Conservation (phyloP, 1,140 invertebrate genomes). For the Bombus huntii region DNA sequence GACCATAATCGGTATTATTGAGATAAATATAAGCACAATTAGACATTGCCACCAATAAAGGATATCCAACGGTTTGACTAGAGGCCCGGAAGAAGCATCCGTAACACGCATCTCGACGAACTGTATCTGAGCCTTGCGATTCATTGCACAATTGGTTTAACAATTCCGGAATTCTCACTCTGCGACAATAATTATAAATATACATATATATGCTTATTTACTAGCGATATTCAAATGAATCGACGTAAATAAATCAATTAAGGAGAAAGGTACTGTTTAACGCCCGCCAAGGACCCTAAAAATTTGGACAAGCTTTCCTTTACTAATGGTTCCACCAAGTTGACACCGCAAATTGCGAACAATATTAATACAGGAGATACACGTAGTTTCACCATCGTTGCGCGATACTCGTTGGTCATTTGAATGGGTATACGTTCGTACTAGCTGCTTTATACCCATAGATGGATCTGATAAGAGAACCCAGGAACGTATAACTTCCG, state of each 20-base stretch:
- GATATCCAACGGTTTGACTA: constrained; percentile 66
- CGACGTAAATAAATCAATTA: background rate
- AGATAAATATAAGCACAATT: constrained; percentile 72
- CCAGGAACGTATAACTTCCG: constrained; percentile 22
- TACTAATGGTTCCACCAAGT: constrained; percentile 48
- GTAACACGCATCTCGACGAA: constrained; percentile 74
- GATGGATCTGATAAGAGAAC: constrained; percentile 50
- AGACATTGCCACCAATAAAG: constrained; percentile 70
- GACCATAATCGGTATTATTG: constrained; percentile 70
- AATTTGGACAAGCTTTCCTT: constrained; percentile 65
- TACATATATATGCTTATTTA: background rate
- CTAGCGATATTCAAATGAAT: background rate
- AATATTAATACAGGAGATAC: constrained; percentile 30
- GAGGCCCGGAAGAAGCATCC: constrained; percentile 75
- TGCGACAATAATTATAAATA: constrained; percentile 43
- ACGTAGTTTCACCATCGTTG: constrained; percentile 56
- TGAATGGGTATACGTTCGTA: constrained; percentile 9
- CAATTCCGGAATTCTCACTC: constrained; percentile 70
- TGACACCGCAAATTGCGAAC: constrained; percentile 31
- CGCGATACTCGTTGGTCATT: constrained; percentile 30
- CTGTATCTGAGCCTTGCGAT: constrained; percentile 64
- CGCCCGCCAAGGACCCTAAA: constrained; percentile 46
- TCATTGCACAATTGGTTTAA: constrained; percentile 76
- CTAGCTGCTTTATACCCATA: constrained; percentile 52
- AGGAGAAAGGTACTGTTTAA: constrained; percentile 55